Evolutionary conservation across 2,888 invertebrate species (phyloP).

Genomic region (Dermolepida albohirtum): DNA sequence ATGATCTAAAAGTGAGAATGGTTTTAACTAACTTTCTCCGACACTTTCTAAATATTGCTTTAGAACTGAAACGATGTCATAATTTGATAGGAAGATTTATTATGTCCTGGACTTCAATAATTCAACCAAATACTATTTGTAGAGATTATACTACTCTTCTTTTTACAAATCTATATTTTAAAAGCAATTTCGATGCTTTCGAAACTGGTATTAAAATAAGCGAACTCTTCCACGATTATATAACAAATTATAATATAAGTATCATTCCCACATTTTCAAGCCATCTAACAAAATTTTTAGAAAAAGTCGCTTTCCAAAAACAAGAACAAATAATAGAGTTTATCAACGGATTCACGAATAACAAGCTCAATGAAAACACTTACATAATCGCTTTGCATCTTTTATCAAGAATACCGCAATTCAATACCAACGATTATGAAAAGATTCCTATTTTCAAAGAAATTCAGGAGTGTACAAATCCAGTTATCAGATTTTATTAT

Average conservation of each 20-base stretch:
- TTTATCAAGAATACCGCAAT: not conserved
- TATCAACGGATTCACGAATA: not conserved
- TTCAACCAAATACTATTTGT: not conserved
- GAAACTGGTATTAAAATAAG: constrained; percentile 3
- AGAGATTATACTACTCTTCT: not conserved
- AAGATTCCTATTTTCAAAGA: too few relatives aligned
- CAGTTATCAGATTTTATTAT: too few relatives aligned
- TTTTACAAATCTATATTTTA: constrained; percentile 5
- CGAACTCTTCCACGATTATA: not conserved
- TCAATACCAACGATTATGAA: too few relatives aligned
- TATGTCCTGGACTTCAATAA: not conserved
- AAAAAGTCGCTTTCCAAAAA: not conserved
- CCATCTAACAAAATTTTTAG: not conserved
- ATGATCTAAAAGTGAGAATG: not conserved
- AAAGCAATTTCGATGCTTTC: not conserved
- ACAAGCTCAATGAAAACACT: not conserved
- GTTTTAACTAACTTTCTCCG: not conserved
- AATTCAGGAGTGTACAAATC: too few relatives aligned
- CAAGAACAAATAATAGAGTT: not conserved
- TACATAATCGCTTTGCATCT: not conserved
- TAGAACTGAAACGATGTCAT: not conserved
- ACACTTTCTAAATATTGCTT: not conserved
- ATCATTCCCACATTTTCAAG: not conserved
- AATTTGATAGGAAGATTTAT: constrained; percentile 5
- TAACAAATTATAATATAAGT: not conserved